These are phyloP conservation scores for Acleris literana DNA, from an alignment of 2,888 invertebrate genomes.

Conservation along the genomic window DNA sequence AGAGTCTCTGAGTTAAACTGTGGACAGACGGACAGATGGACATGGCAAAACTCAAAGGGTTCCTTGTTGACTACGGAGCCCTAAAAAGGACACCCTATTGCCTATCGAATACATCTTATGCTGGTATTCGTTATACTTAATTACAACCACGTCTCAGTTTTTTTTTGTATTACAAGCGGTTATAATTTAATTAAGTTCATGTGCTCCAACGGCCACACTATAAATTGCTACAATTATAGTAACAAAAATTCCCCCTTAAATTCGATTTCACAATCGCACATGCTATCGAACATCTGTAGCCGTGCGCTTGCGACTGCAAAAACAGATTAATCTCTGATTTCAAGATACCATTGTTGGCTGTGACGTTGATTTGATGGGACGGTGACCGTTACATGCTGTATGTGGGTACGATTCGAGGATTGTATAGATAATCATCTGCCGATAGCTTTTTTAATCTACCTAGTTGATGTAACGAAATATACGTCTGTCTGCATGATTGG, in stretches of 20 bases:
- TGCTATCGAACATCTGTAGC: constrained; percentile 28
- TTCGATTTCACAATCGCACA: constrained; percentile 4
- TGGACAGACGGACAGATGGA: too few species aligned
- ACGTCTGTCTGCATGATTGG: too few species aligned
- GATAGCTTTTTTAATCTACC: neutral
- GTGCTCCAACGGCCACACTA: neutral
- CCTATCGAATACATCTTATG: too few species aligned
- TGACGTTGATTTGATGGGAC: constrained; percentile 30
- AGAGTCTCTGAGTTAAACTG: too few species aligned
- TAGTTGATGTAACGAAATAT: neutral
- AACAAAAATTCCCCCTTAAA: constrained; percentile 10
- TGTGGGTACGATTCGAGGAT: neutral
- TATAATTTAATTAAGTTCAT: too few species aligned
- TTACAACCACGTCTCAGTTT: too few species aligned
- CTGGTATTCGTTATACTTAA: too few species aligned
- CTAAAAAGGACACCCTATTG: too few species aligned
- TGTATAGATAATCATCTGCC: neutral
- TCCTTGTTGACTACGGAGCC: too few species aligned
- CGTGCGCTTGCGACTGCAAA: neutral
- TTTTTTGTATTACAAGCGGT: too few species aligned
- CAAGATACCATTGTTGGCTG: constrained; percentile 19
- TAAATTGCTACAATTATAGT: constrained; percentile 6
- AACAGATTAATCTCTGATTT: constrained; percentile 18
- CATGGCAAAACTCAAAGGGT: too few species aligned
- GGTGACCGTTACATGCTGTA: constrained; percentile 13